phyloP scores from a whole-genome alignment of 2,888 invertebrate genomes.

The Lucinisca nassula region DNA sequence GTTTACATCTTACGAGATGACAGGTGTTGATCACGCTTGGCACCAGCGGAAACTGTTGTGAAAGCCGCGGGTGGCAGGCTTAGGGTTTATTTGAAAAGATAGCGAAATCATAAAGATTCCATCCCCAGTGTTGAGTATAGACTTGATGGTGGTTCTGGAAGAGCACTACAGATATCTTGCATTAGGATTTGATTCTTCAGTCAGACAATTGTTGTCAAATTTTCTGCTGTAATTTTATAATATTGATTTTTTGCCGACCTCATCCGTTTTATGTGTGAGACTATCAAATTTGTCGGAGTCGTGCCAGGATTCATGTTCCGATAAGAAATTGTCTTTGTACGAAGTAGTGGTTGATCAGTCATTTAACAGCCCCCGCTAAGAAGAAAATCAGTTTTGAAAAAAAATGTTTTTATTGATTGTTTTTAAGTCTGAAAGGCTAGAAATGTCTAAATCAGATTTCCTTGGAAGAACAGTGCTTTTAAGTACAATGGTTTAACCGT shows the following conservation, averaged over 20 bases:
- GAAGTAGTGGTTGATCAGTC: background rate
- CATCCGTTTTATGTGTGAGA: conserved; percentile 12
- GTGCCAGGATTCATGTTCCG: background rate
- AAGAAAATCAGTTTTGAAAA: background rate
- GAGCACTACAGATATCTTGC: background rate
- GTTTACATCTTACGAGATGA: no score
- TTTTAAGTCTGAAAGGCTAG: background rate
- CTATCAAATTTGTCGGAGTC: conserved; percentile 9
- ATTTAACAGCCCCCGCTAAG: background rate
- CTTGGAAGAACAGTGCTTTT: background rate
- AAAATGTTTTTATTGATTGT: background rate
- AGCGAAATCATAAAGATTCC: no score
- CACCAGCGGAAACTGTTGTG: no score
- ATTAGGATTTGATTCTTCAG: background rate
- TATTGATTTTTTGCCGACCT: conserved; percentile 16
- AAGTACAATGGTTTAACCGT: no score
- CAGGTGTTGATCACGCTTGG: no score
- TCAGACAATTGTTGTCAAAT: conserved; percentile 15
- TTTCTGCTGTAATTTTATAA: conserved; percentile 8
- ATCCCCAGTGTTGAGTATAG: no score
- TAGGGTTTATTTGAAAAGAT: no score
- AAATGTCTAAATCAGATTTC: background rate
- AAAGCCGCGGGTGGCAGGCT: no score
- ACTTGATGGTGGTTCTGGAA: no score
- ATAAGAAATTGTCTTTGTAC: background rate